Conservation (phyloP, 2,113 vertebrate genomes). For the Anarhynchus alexandrinus region DNA sequence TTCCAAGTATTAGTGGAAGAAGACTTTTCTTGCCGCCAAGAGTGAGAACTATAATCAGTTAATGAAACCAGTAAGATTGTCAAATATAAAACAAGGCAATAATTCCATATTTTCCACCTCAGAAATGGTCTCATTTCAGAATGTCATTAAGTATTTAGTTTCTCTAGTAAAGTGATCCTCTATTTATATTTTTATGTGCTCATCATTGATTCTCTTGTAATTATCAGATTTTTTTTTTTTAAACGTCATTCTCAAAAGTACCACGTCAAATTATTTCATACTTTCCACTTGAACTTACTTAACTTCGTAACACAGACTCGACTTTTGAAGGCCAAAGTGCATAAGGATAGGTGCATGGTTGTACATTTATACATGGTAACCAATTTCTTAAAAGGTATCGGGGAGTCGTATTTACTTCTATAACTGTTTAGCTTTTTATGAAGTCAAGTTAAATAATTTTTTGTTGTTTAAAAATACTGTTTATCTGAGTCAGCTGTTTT, state of each 20-base stretch:
- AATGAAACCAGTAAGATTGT: background rate
- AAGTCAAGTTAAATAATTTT: background rate
- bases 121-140: background rate
- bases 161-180: background rate
- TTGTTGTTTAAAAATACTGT: background rate
- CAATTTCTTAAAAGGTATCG: background rate
- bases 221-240: background rate
- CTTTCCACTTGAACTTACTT: background rate
- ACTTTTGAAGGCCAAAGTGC: background rate
- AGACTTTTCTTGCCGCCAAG: background rate
- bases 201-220: background rate
- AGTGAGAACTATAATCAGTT: background rate
- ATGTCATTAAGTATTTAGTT: background rate
- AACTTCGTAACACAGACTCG: background rate
- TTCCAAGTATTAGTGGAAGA: background rate
- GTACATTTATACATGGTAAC: background rate
- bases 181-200: background rate
- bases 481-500: background rate
- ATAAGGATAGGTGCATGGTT: background rate
- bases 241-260: background rate
- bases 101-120: background rate
- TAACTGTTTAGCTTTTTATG: background rate
- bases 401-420: background rate
- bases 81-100: background rate
- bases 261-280: background rate